These are phyloP conservation scores for Loris lydekkerianus DNA, from an alignment of 2,797 vertebrate genomes.

Conservation along the genomic window DNA sequence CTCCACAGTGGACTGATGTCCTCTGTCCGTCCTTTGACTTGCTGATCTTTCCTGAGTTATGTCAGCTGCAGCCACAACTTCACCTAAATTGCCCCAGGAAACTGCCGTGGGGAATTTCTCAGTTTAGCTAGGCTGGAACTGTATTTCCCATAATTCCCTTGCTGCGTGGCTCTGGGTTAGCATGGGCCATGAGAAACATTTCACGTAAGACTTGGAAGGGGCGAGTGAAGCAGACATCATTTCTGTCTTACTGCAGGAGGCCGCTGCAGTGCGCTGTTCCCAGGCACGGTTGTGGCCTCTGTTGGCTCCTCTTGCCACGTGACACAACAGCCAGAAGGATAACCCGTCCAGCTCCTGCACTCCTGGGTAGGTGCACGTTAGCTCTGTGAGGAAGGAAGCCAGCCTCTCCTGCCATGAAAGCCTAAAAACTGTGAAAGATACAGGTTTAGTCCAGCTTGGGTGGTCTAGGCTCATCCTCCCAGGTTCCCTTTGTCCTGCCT, in stretches of 20 bases:
- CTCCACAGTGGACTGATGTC: neutral
- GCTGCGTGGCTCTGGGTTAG: neutral
- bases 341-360: neutral
- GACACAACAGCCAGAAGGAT: neutral
- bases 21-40: neutral
- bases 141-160: neutral
- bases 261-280: rapidly evolving
- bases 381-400: neutral
- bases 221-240: neutral
- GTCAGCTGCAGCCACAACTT: neutral
- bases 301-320: rapidly evolving
- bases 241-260: slow-evolving; percentile 5
- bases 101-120: neutral
- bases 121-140: neutral
- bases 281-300: neutral
- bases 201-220: neutral
- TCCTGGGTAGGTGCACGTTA: neutral
- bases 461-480: neutral
- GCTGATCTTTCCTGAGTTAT: neutral
- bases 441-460: neutral
- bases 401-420: neutral
- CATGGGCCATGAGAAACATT: neutral
- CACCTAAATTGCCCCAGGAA: neutral
- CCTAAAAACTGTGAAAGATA: neutral
- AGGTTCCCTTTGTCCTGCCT: neutral